Conservation (phyloP, 2,113 vertebrate genomes). For the Acanthochromis polyacanthus region DNA sequence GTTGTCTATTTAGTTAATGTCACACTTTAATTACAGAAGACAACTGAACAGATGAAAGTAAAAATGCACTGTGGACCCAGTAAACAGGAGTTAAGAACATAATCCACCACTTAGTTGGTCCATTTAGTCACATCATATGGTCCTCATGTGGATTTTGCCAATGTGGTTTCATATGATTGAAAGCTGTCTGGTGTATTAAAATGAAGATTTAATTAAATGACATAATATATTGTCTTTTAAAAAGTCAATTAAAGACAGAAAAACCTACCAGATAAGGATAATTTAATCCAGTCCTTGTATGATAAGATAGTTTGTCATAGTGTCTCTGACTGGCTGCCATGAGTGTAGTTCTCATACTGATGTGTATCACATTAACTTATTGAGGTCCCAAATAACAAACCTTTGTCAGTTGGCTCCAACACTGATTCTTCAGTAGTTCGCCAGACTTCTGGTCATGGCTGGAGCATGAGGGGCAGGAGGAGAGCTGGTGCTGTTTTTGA, state of each 20-base stretch:
- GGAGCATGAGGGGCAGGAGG: background rate
- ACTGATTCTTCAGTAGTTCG: constrained; percentile 6
- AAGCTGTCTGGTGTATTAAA: background rate
- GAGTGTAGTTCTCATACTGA: background rate
- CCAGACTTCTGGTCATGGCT: constrained; percentile 24
- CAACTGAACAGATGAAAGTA: background rate
- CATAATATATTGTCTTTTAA: background rate
- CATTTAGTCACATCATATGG: background rate
- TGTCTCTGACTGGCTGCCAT: background rate
- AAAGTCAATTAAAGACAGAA: no score
- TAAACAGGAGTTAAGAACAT: constrained; percentile 3
- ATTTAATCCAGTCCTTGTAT: background rate
- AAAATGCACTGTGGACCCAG: background rate
- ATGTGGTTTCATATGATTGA: background rate
- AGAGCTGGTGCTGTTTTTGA: constrained; percentile 28
- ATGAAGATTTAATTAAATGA: background rate
- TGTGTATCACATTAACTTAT: constrained; percentile 12
- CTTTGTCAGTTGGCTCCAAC: background rate
- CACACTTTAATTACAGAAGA: background rate
- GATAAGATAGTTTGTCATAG: background rate
- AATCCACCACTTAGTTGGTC: background rate
- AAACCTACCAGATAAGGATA: background rate
- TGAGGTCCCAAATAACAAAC: constrained; percentile 22
- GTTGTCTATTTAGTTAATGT: background rate
- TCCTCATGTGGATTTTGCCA: background rate